Evolutionary conservation across 2,888 invertebrate genomes (phyloP).

Genomic region (Muscina levida): DNA sequence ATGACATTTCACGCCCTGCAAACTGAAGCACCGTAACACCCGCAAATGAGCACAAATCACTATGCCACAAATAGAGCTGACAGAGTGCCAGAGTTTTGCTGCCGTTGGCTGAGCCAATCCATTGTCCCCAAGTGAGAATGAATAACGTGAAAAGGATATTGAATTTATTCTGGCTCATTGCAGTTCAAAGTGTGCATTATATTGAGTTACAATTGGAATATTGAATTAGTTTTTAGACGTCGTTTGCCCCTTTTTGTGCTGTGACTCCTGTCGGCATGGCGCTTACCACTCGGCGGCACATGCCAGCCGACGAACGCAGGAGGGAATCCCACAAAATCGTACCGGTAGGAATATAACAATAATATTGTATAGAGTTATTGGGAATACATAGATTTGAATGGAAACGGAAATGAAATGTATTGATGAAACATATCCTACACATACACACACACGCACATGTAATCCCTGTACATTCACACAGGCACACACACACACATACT

Average conservation of each 20-base stretch:
- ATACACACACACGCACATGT: conserved; percentile 16
- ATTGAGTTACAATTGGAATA: conserved; percentile 66
- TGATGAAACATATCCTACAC: conserved; percentile 40
- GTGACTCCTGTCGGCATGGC: background rate
- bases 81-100: conserved; percentile 14
- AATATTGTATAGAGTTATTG: conserved; percentile 36
- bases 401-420: conserved; percentile 60
- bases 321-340: conserved; percentile 37
- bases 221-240: conserved; percentile 62
- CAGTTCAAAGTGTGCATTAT: conserved; percentile 67
- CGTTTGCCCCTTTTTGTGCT: conserved; percentile 27
- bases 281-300: no score
- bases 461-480: conserved; percentile 2
- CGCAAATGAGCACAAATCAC: conserved; percentile 29
- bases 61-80: background rate
- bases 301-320: background rate
- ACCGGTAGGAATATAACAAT: conserved; percentile 25
- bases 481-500: background rate
- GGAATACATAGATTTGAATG: conserved; percentile 37
- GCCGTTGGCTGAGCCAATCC: background rate
- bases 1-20: background rate
- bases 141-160: conserved; percentile 64
- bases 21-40: background rate
- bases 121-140: conserved; percentile 30
- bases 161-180: conserved; percentile 67